Percentiles rank a stretch among this genome's conserved stretches.
phyloP scores from a whole-genome alignment of 1,140 invertebrate genomes.

The Paraescarpia echinospica region DNA sequence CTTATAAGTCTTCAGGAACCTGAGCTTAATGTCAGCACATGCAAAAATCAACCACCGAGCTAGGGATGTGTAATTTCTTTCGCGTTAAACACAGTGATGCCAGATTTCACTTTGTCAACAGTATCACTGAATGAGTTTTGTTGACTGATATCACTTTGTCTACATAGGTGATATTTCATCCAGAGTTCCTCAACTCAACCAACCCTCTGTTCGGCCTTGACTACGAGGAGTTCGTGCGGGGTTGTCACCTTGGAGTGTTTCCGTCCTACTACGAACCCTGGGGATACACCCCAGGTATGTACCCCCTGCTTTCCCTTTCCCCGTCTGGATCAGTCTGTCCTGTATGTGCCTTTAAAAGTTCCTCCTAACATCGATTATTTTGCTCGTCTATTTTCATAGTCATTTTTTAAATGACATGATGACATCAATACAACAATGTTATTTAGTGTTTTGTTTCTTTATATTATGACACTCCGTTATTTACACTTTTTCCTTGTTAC shows the following conservation, averaged over 20 bases:
- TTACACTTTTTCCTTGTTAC: no score
- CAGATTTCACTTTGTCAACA: not conserved
- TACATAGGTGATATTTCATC: conserved; percentile 91
- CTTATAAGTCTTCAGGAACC: no score
- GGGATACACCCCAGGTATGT: conserved; percentile 90
- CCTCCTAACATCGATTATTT: not conserved
- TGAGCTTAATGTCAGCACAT: no score
- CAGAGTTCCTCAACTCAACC: conserved; percentile 96
- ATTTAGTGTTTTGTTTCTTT: no score
- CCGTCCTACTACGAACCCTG: conserved; percentile 99
- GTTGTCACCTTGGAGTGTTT: conserved; percentile 98
- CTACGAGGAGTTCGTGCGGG: conserved; percentile 98
- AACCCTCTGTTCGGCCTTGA: conserved; percentile 97
- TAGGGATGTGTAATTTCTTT: no score
- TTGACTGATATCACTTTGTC: not conserved
- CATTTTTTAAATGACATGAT: no score
- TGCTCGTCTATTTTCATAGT: not conserved
- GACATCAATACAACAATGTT: no score
- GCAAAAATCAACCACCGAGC: no score
- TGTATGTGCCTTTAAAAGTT: no score
- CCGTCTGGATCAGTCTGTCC: not conserved
- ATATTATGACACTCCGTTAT: no score
- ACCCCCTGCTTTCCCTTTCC: not conserved
- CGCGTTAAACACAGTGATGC: no score
- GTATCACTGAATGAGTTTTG: not conserved